phyloP scores from a whole-genome alignment of 2,888 invertebrate genomes.

The Amiota minor region DNA sequence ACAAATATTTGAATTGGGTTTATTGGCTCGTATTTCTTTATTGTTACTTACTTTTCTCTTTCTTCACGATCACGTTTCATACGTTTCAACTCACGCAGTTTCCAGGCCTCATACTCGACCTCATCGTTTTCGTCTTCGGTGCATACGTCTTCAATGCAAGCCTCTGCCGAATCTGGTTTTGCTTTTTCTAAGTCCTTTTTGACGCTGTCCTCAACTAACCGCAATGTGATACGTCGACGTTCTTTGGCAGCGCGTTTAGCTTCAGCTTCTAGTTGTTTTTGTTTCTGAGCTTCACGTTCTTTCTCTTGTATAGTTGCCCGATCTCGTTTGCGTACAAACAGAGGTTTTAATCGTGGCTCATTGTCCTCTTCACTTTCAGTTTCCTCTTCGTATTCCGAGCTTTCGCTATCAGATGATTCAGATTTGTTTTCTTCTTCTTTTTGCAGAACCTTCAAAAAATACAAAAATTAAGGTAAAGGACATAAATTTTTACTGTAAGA shows the following conservation, averaged over 20 bases:
- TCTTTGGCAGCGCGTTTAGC: conserved; percentile 91
- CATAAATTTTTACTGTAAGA: not conserved
- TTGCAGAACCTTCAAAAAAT: conserved; percentile 59
- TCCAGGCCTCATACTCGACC: conserved; percentile 98
- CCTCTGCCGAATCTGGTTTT: conserved; percentile 82
- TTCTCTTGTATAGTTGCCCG: conserved; percentile 96
- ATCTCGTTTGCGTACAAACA: conserved; percentile 94
- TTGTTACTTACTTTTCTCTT: conserved; percentile 84
- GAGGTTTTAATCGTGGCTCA: conserved; percentile 93
- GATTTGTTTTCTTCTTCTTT: conserved; percentile 78
- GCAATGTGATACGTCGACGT: conserved; percentile 87
- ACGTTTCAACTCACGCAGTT: conserved; percentile 94
- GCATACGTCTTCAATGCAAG: conserved; percentile 87
- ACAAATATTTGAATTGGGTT: not conserved
- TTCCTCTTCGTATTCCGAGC: conserved; percentile 86
- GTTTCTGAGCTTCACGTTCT: conserved; percentile 88
- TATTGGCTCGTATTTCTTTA: conserved; percentile 5
- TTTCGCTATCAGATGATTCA: conserved; percentile 80
- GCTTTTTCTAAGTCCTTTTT: conserved; percentile 83
- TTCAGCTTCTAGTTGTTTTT: conserved; percentile 89
- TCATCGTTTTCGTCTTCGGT: conserved; percentile 98
- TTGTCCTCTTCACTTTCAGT: conserved; percentile 93
- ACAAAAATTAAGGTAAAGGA: not conserved
- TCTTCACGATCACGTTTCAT: conserved; percentile 97
- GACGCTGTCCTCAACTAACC: conserved; percentile 91